A percentile compares a stretch with the other conserved stretches of the same genome.
These are phyloP conservation scores for Harpegnathos saltator DNA, from an alignment of 1,140 invertebrate genomes.

Conservation along the genomic window DNA sequence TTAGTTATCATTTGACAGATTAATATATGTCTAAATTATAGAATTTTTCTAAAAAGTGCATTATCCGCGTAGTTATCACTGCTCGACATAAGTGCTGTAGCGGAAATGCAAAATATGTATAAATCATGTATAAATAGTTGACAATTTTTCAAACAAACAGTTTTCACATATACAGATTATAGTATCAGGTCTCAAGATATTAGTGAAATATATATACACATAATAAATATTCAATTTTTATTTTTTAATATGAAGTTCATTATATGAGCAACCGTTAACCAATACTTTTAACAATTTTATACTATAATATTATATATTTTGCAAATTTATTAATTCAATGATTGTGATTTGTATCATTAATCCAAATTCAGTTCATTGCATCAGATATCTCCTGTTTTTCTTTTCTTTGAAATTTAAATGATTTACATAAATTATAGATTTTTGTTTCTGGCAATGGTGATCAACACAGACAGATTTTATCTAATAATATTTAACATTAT, in stretches of 20 bases:
- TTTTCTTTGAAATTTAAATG: constrained; percentile 47
- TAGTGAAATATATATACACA: constrained; percentile 50
- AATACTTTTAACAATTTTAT: constrained; percentile 74
- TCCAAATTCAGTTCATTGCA: constrained; percentile 39
- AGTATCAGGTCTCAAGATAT: constrained; percentile 33
- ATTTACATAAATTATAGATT: constrained; percentile 47
- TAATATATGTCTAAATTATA: constrained; percentile 2
- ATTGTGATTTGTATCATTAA: constrained; percentile 47
- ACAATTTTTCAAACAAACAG: not conserved
- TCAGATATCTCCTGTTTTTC: constrained; percentile 25
- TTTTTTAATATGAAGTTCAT: constrained; percentile 75
- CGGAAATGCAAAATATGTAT: constrained; percentile 91
- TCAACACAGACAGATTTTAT: constrained; percentile 63
- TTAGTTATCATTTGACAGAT: constrained; percentile 24
- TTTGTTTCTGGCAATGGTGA: constrained; percentile 61
- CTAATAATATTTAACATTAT: constrained; percentile 77
- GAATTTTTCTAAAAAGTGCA: constrained; percentile 88
- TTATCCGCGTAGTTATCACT: constrained; percentile 93
- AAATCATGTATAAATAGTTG: not conserved
- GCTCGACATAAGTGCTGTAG: constrained; percentile 96
- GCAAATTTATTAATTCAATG: constrained; percentile 49
- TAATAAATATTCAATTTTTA: constrained; percentile 82
- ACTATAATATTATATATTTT: constrained; percentile 48
- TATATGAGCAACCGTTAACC: constrained; percentile 75
- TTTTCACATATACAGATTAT: not conserved